phyloP scores from a whole-genome alignment of 2,888 invertebrate species.

The Drosophila yooni region DNA sequence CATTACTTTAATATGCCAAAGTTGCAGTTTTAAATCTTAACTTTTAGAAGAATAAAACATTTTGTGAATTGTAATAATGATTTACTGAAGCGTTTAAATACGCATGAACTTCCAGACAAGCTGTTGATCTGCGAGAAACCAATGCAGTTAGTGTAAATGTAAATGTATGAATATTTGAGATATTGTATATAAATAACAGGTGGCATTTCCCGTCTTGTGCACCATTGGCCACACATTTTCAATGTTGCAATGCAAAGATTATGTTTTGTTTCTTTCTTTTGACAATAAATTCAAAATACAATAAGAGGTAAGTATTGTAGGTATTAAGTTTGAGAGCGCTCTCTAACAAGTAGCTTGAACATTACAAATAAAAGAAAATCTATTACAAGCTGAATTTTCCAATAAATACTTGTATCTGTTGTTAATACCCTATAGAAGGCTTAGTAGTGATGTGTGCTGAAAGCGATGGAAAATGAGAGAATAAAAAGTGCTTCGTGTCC shows the following conservation, averaged over 20 bases:
- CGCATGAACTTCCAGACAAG: slow-evolving; percentile 61
- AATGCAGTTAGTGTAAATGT: slow-evolving; percentile 14
- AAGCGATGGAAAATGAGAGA: too few species aligned
- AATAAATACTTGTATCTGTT: not conserved
- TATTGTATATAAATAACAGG: slow-evolving; percentile 66
- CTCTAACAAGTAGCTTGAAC: slow-evolving; percentile 23
- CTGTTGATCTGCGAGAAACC: slow-evolving; percentile 51
- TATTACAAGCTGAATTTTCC: not conserved
- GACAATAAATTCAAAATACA: slow-evolving; percentile 43
- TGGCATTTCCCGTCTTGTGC: slow-evolving; percentile 65
- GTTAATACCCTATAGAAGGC: slow-evolving; percentile 14
- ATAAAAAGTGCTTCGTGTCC: too few species aligned
- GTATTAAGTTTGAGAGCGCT: slow-evolving; percentile 18
- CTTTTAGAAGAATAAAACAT: not conserved
- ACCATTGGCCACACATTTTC: slow-evolving; percentile 40
- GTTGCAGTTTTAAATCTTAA: not conserved
- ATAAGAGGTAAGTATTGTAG: slow-evolving; percentile 37
- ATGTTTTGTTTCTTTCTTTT: slow-evolving; percentile 14
- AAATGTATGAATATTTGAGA: slow-evolving; percentile 39
- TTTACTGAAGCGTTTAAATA: slow-evolving; percentile 69
- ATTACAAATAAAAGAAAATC: slow-evolving; percentile 13
- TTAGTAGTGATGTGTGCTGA: not conserved
- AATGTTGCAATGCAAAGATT: slow-evolving; percentile 35
- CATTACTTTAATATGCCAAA: not conserved
- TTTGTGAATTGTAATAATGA: slow-evolving; percentile 32